phyloP scores from a whole-genome alignment of 2,888 invertebrate genomes.

The Cheilosia impressa region DNA sequence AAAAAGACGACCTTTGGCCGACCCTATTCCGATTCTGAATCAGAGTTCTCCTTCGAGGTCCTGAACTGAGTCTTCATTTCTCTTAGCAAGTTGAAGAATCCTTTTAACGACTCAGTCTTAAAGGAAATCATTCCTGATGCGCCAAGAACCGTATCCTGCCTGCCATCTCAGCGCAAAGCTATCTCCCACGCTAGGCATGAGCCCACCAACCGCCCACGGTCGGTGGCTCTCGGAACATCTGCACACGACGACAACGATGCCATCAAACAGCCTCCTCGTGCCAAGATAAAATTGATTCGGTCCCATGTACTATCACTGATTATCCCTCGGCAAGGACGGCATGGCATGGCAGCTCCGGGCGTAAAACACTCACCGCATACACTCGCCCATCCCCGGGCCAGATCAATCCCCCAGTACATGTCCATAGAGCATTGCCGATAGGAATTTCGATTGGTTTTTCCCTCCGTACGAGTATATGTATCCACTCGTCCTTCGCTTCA shows the following conservation, averaged over 20 bases:
- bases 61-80: too few species aligned
- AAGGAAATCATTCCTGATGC: too few species aligned
- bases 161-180: neutral
- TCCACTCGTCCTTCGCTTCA: slow-evolving; percentile 36
- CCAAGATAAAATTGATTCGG: slow-evolving; percentile 72
- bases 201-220: neutral
- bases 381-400: neutral
- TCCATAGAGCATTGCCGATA: slow-evolving; percentile 58
- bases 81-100: too few species aligned
- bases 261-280: slow-evolving; percentile 50
- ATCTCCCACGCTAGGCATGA: slow-evolving; percentile 45
- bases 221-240: neutral
- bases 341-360: slow-evolving; percentile 29
- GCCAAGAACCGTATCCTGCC: too few species aligned
- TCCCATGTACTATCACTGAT: slow-evolving; percentile 64
- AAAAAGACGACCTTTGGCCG: too few species aligned
- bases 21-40: too few species aligned
- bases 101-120: too few species aligned
- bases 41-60: too few species aligned
- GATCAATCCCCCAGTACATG: slow-evolving; percentile 36
- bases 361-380: slow-evolving; percentile 44
- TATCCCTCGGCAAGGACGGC: slow-evolving; percentile 56
- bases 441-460: slow-evolving; percentile 71
- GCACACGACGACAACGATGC: slow-evolving; percentile 44
- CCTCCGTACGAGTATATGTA: neutral